Percentiles rank a stretch among this genome's conserved stretches.
Conservation (phyloP, 2,113 vertebrate species). For the Rhipidura dahli region DNA sequence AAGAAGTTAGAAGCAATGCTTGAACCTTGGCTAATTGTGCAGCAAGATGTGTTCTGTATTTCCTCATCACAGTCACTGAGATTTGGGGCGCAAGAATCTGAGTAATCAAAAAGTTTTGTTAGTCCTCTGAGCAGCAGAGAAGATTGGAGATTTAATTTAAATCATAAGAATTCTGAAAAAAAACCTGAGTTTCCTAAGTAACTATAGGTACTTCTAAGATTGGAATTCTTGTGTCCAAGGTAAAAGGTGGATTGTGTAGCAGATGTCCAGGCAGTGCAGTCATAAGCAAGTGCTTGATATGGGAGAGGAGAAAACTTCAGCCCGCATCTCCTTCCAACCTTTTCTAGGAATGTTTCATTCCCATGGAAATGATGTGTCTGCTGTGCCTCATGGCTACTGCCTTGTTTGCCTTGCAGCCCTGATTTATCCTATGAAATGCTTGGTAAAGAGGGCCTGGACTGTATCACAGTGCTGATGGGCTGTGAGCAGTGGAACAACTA, state of each 20-base stretch:
- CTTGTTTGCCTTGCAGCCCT: accelerated
- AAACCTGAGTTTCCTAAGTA: background rate
- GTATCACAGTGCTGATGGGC: background rate
- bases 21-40: background rate
- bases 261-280: background rate
- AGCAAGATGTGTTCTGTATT: background rate
- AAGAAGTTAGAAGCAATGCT: background rate
- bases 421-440: background rate
- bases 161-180: background rate
- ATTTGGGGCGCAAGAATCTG: accelerated
- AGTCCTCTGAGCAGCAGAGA: background rate
- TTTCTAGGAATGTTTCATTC: background rate
- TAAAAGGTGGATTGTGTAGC: background rate
- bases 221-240: background rate
- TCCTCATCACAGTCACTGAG: background rate
- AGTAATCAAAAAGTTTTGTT: background rate
- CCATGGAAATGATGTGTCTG: background rate
- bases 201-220: accelerated
- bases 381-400: no score
- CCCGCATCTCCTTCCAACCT: background rate
- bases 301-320: background rate
- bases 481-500: background rate
- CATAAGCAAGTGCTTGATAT: background rate
- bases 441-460: background rate
- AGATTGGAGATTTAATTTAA: background rate